Conservation (phyloP, 2,113 vertebrate species). For the Balaenoptera acutorostrata region DNA sequence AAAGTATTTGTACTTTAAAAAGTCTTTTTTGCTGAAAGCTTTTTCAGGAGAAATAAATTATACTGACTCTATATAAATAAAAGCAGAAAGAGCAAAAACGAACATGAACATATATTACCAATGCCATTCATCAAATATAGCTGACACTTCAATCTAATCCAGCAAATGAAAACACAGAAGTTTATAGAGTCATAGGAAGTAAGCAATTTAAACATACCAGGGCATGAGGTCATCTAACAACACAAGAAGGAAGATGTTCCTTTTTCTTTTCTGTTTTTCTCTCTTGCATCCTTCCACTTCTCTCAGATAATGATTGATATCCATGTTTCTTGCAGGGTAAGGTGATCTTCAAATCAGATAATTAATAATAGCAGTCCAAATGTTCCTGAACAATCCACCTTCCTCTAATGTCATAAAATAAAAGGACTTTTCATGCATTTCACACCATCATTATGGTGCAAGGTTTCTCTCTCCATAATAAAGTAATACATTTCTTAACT, state of each 20-base stretch:
- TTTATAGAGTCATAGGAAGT: conserved; percentile 88
- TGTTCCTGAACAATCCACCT: conserved; percentile 66
- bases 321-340: conserved; percentile 76
- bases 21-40: conserved; percentile 74
- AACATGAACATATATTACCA: conserved; percentile 86
- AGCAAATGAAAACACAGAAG: conserved; percentile 88
- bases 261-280: conserved; percentile 70
- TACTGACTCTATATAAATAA: conserved; percentile 82
- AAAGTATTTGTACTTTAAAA: conserved; percentile 77
- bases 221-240: conserved; percentile 84
- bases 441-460: conserved; percentile 47
- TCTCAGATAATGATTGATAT: conserved; percentile 77
- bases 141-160: conserved; percentile 89
- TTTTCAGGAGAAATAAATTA: conserved; percentile 83
- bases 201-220: conserved; percentile 85
- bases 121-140: conserved; percentile 84
- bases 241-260: conserved; percentile 78
- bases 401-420: conserved; percentile 71
- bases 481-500: conserved; percentile 72
- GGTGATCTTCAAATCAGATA: conserved; percentile 80
- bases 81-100: conserved; percentile 83
- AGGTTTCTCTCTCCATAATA: conserved; percentile 70
- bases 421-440: conserved; percentile 66
- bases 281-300: conserved; percentile 72
- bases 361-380: conserved; percentile 75